A percentile compares a stretch with the other conserved stretches of the same genome.
phyloP scores from a whole-genome alignment of 2,797 vertebrate genomes.

The Enoplosus armatus region DNA sequence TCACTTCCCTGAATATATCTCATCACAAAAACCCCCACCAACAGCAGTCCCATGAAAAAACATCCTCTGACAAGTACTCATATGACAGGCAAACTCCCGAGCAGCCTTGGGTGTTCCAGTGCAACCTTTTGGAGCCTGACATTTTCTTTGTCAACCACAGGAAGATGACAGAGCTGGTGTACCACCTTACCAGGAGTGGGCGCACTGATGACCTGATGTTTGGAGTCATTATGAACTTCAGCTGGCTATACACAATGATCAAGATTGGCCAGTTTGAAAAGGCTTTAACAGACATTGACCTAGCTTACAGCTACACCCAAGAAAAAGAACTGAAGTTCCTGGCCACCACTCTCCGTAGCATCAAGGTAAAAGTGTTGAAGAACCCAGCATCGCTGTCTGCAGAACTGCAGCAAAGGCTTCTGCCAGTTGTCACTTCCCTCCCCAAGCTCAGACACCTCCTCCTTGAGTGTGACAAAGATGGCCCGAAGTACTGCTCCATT shows the following conservation, averaged over 20 bases:
- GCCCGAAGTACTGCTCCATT: conserved; percentile 98
- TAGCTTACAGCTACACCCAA: conserved; percentile 95
- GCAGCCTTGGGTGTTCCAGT: conserved; percentile 99
- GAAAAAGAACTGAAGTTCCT: conserved; percentile 99
- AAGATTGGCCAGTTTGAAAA: conserved; percentile 98
- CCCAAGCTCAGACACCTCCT: conserved; percentile 98
- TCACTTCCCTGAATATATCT: conserved; percentile 90
- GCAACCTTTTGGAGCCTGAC: conserved; percentile 96
- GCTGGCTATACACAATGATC: conserved; percentile 99
- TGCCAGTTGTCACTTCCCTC: conserved; percentile 96
- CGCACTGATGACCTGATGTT: conserved; percentile 97
- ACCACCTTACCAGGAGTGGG: conserved; percentile 94
- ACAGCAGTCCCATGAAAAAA: conserved; percentile 89
- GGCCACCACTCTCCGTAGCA: conserved; percentile 92
- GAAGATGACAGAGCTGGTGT: conserved; percentile 97
- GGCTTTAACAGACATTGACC: conserved; percentile 93
- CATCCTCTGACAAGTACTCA: conserved; percentile 91
- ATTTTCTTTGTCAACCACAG: conserved; percentile 99
- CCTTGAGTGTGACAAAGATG: conserved; percentile 98
- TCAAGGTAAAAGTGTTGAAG: conserved; percentile 95
- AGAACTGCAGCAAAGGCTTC: conserved; percentile 96
- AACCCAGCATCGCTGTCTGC: conserved; percentile 96
- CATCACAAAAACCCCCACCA: conserved; percentile 90
- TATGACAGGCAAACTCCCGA: conserved; percentile 97
- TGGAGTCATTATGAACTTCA: conserved; percentile 99